Evolutionary conservation across 2,888 invertebrate genomes (phyloP), one percentile per base, ranked within the genome.

Genomic region (Scaptodrosophila latifasciaeformis): DNA sequence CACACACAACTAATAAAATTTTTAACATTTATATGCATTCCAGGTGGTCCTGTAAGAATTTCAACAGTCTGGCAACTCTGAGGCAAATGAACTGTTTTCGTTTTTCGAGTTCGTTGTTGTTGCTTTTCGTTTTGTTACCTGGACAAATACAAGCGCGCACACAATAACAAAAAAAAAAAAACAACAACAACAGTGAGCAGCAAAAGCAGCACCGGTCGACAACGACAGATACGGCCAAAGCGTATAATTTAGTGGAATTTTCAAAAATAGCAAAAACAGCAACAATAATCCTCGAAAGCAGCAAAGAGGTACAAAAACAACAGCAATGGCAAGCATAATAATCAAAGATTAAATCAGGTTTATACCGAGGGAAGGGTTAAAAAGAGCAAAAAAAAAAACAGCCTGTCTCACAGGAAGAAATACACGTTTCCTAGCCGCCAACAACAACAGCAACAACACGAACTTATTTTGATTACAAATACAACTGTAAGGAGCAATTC

Each of bases 301-400:
- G 37, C 46, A 52, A 46, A n/a, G 49, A 44, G 46, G 53, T 44
- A 52, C 53, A 37, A 31, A 44, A 59, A 53, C 54, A 49, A 40
- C 60, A 40, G 15, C 51, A 61, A 43, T 55, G 43, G 29, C 56
- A 54, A 58, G 62, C 66, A 80, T 75, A 80, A 75, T 72, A 72
- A 72, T 72, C 78, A 75, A 80, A 75, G 75, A 75, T 75, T 75
- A 80, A 75, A 75, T 75, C 75, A 75, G 75, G 75, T 75, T 75
- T 75, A 80, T 74, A 70, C 76, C n/a, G n/a, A n/a, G n/a, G 70
- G 68, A 77, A 76, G 72, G 72, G 76, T 72, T 76, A 79, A 79
- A 78, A 67, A 68, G 71, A 66, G 66, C 66, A 67, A 67, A 59
- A 67, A n/a, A n/a, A n/a, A 15, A 37, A 17, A 58, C 67, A 70